These are phyloP conservation scores for Orbicella faveolata DNA, from an alignment of 64 coral and sea anemone genomes.

Conservation along the genomic window DNA sequence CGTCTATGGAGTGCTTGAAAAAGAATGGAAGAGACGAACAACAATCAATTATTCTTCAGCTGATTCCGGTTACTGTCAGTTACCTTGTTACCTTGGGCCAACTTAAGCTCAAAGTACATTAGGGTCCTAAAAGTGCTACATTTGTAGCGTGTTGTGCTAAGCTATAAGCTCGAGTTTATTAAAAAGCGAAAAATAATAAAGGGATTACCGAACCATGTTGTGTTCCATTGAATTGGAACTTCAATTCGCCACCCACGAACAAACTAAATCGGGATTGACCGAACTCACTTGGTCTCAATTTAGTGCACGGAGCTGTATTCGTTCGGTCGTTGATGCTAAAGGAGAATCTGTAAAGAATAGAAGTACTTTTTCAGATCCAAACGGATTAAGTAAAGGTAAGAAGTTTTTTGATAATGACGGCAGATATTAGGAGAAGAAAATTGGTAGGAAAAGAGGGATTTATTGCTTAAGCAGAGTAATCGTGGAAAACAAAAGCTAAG, in stretches of 20 bases:
- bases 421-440: too few relatives aligned
- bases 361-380: too few relatives aligned
- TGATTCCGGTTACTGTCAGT: not conserved
- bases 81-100: not conserved
- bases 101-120: not conserved
- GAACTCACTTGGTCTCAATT: not conserved
- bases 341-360: not conserved
- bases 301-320: not conserved
- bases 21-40: not conserved
- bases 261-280: not conserved
- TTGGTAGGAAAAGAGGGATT: too few relatives aligned
- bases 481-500: too few relatives aligned
- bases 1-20: not conserved
- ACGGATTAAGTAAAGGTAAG: too few relatives aligned
- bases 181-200: conserved; percentile 6
- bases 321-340: not conserved
- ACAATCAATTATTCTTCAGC: not conserved
- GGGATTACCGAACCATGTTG: conserved; percentile 17
- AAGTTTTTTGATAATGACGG: too few relatives aligned
- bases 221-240: conserved; percentile 9
- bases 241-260: conserved; percentile 6
- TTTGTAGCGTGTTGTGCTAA: not conserved
- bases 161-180: conserved; percentile 31
- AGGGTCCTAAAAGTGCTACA: not conserved
- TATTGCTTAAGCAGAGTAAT: too few relatives aligned